Evolutionary conservation across 2,113 vertebrate species (phyloP).

Genomic region (Pteronura brasiliensis): DNA sequence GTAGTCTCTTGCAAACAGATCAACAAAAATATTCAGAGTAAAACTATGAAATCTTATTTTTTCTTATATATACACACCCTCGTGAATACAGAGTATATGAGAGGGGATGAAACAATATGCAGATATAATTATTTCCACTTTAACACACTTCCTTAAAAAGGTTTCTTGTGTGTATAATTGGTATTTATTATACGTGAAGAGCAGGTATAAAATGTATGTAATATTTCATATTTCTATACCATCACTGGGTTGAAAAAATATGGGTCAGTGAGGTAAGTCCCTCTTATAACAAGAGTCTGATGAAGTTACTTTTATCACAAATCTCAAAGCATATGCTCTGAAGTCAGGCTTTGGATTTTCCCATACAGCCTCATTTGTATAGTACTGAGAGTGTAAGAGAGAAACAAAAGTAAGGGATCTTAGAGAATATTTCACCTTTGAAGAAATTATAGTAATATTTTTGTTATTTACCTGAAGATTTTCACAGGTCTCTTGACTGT

Average conservation of each 20-base stretch:
- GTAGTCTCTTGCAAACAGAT: neutral
- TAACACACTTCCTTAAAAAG: neutral
- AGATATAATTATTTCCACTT: neutral
- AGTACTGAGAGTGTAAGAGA: neutral
- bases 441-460: neutral
- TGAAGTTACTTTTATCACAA: neutral
- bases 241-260: neutral
- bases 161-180: neutral
- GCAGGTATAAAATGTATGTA: neutral
- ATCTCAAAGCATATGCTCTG: neutral
- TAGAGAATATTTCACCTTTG: neutral
- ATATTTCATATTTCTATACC: neutral
- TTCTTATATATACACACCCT: neutral
- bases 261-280: neutral
- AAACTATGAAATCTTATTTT: neutral
- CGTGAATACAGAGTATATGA: neutral
- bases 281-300: neutral
- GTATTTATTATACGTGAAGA: neutral
- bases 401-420: neutral
- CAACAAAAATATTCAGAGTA: neutral
- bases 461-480: slow-evolving; percentile 92
- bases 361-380: neutral
- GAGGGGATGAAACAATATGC: neutral
- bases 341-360: neutral
- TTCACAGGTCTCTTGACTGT: slow-evolving; percentile 98